Evolutionary conservation across 2,797 vertebrate species (phyloP), one percentile per base, ranked within the genome.

Genomic region (Phyllotis vaccarum): DNA sequence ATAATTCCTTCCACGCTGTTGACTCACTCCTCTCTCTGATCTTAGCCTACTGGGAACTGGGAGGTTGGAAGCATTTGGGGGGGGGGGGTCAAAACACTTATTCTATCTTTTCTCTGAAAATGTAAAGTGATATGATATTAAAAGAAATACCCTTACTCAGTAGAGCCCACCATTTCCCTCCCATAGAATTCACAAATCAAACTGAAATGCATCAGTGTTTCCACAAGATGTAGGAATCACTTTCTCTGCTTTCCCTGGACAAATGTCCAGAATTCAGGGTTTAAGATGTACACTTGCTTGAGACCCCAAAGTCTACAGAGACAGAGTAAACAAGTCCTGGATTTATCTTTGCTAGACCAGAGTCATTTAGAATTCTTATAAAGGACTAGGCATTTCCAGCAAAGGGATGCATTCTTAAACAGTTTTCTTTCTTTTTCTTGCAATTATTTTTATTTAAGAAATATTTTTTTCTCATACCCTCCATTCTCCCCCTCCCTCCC

Each of bases 311-410:
- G 12, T 80, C 62, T 95, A 86, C 58, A 86, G 90, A 96, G 49
- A 89, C 64, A 86, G 90, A 96, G 49, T 87, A 90, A 95, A 86
- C 37, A 80, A n/a, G 40, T 76, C 75, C 46, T 83, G n/a, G 78
- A 56, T 60, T 86, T 94, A 82, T 88, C 90, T 94, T 86, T 76
- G 40, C 60, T 89, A 86, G 80, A 43, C 79, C 31, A 83, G 66
- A 75, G 87, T 94, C 85, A 88, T 96, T 70, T 76, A 93, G 90
- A 64, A 93, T 97, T 97, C 91, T 90, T 93, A 79, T 95, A 95
- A 97, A 68, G 27, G 64, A 68, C 90, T 89, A 95, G 87, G 64
- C 86, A 92, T 96, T 98, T 96, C 97, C 86, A 96, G 94, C 96
- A 96, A 97, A 94, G 82, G 64, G 94, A 95, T 19, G 2, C 76